Base-by-base conservation (phyloP, 2,113 vertebrate species). In the Otus sunia region DNA sequence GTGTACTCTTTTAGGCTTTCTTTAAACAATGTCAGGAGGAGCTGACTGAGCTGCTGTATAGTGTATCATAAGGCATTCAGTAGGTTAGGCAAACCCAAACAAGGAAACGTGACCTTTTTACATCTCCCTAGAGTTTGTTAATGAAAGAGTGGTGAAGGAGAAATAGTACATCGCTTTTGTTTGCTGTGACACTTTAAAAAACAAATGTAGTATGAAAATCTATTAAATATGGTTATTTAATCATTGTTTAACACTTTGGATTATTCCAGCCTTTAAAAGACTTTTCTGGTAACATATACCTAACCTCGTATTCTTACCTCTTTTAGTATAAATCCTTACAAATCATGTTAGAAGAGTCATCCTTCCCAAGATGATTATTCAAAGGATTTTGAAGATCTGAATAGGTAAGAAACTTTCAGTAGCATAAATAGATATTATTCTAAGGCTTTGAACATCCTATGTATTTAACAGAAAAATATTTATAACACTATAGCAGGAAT, bases 351-450 rank as follows among this genome's bases (percentile, higher is more conserved):
- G 72, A 95, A 80, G 49, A 90, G 55, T 92, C 78, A 87, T 96
- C 93, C 96, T 87, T 92, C 95, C 66, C 90, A 89, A 63, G 96
- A 95, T 77, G 86, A 86, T 88, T 96, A 92, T 92, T 96, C 95
- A 81, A 83, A 94, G 86, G 94, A 96, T 36, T 68, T 94, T 82
- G 95, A 97, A 91, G 93, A 96, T 71, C 73, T 67, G 41, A 96
- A 71, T 90, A 97, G 96, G 97, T 96, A 91, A 97, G 94, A 81
- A 73, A 90, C 5, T 60, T 83, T 58, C 50, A 39, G 37, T 49
- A 67, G 20, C 16, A 56, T 53, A 60, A 72, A 60, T 30, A 53
- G 9, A 43, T 86, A 59, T 47, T 53, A n/a, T 50, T 81, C 59
- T 20, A 43, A 78, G 36, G 15, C n/a, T 78, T 90, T 67, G 53